Evolutionary conservation across 1,140 invertebrate species (phyloP), one percentile per base, ranked within the genome.

Genomic region (Chelonus insularis): DNA sequence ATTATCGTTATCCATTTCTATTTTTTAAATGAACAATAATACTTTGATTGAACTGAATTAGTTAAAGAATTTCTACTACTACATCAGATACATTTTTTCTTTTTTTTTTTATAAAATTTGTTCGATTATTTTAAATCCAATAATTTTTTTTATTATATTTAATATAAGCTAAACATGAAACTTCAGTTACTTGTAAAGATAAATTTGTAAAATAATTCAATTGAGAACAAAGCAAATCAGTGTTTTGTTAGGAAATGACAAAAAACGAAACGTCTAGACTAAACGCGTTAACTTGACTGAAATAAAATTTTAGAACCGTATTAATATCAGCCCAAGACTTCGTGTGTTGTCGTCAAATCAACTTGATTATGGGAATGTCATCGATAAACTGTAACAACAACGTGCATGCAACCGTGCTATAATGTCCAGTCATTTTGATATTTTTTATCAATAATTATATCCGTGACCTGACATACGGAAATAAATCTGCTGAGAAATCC

Each of bases 311-410:
- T 34, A 16, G 32, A 18, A 52, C 34, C 23, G 29, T 52, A 52
- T 43, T 16, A 43, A 43, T 43, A 43, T 4, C 18, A 20, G 12
- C 12, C 14, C 16, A 2, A 16, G 11, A 34, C n/a, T 18, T 29
- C 8, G 32, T 48, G 16, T 14, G 34, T 16, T 52, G 50, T 34
- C 50, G 32, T 36, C 32, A n/a, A 18, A 52, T 52, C 25, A 36
- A 55, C 29, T 16, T 21, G 16, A 55, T 55, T 51, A 51, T 51
- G 21, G 32, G 18, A 18, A 21, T 55, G 34, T 55, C 52, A 37
- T 55, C 52, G 52, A 55, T 55, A 25, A n/a, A 55, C 52, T 55
- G 34, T 14, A 21, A 34, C 16, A 43, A 18, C 16, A 8, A 5
- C 16, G 18, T 8, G 25, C 16, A 16, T 8, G 14, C 14, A 43